Conservation (phyloP, 2,888 invertebrate genomes). For the Rhagonycha fulva region DNA sequence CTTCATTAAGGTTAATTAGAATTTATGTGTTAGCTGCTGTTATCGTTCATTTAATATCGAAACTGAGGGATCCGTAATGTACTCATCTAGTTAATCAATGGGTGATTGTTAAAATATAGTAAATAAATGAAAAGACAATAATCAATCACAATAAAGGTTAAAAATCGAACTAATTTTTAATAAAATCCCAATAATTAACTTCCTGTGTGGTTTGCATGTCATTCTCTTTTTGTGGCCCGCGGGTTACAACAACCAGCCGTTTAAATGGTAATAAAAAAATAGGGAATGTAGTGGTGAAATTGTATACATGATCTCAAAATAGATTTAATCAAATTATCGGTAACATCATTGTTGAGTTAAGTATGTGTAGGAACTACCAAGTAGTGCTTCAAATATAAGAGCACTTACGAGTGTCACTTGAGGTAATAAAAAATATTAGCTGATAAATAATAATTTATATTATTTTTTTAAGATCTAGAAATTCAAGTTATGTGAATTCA, state of each 20-base stretch:
- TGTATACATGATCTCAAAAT: neutral
- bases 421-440: neutral
- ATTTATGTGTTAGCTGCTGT: no score
- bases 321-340: neutral
- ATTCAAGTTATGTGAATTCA: neutral
- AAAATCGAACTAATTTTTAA: no score
- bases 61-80: no score
- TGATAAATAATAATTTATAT: neutral
- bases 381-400: neutral
- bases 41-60: no score
- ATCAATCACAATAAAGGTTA: no score
- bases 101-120: no score
- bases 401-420: neutral
- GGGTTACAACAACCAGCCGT: neutral
- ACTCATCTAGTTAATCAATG: no score
- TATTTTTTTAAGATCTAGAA: neutral
- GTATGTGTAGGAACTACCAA: neutral
- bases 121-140: no score
- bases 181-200: no score
- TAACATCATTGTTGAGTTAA: neutral
- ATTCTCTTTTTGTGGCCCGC: no score
- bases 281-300: neutral
- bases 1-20: no score
- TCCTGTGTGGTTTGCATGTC: no score
- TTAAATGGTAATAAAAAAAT: neutral